These are phyloP conservation scores for Cryptoblepharus egeriae DNA, from an alignment of 2,797 vertebrate genomes.

Conservation along the genomic window DNA sequence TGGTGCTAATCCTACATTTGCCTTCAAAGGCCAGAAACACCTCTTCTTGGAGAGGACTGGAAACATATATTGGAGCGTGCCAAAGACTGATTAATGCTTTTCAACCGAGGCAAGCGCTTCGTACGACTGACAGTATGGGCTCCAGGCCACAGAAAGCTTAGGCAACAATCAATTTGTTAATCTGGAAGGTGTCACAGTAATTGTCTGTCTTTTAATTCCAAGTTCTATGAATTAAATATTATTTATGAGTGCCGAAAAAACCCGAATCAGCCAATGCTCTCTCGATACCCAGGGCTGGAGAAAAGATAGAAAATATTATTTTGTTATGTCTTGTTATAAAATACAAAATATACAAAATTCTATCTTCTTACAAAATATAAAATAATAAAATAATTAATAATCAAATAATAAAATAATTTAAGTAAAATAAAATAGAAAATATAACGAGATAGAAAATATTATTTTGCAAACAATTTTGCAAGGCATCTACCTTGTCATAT, in stretches of 20 bases:
- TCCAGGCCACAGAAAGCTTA: not conserved
- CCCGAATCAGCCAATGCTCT: not conserved
- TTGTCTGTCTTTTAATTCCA: not conserved
- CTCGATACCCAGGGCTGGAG: too few species aligned
- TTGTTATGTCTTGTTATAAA: too few species aligned
- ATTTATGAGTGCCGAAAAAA: not conserved
- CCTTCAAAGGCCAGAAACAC: not conserved
- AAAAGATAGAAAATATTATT: too few species aligned
- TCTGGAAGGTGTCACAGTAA: not conserved
- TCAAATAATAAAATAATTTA: too few species aligned
- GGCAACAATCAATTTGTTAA: not conserved
- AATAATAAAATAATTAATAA: too few species aligned
- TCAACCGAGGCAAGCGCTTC: not conserved
- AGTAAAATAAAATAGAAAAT: too few species aligned
- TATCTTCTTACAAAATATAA: too few species aligned
- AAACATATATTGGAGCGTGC: not conserved
- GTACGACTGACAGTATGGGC: not conserved
- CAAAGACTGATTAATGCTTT: constrained; percentile 7
- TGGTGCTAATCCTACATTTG: constrained; percentile 46
- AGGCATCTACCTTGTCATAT: not conserved
- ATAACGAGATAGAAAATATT: not conserved
- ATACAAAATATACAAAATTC: too few species aligned
- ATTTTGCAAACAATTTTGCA: not conserved
- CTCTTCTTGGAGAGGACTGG: constrained; percentile 30
- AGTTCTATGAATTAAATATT: not conserved